Conservation (phyloP, 2,797 vertebrate species). For the Periparus ater region DNA sequence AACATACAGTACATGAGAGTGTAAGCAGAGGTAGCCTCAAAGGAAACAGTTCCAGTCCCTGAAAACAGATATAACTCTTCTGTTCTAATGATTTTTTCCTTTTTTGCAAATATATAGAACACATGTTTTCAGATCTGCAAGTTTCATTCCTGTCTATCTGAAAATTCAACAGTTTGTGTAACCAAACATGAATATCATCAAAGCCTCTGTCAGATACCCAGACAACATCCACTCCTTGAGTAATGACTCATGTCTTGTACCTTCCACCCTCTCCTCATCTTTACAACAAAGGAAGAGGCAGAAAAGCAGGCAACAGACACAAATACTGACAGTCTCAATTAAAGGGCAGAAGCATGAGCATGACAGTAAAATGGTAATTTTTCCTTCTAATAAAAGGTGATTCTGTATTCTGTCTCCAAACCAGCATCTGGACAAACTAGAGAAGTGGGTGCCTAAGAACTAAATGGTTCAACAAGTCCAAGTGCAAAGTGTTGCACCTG, state of each 20-base stretch:
- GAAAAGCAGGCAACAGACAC: not conserved
- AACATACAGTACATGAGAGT: not conserved
- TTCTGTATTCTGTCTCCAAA: not conserved
- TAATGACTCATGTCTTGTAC: not conserved
- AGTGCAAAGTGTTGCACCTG: not conserved
- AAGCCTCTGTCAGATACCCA: constrained; percentile 15
- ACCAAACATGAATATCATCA: not conserved
- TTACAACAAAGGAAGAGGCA: constrained; percentile 12
- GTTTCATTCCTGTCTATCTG: not conserved
- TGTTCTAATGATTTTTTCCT: not conserved
- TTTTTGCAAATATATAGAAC: not conserved
- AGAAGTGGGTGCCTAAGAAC: not conserved
- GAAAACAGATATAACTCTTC: not conserved
- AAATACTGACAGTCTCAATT: not conserved
- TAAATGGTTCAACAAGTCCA: not conserved
- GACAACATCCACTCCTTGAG: not conserved
- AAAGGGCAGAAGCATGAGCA: not conserved
- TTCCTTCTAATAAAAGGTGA: not conserved
- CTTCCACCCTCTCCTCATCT: not conserved
- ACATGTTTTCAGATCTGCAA: not conserved
- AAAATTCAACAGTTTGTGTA: not conserved
- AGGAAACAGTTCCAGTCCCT: not conserved
- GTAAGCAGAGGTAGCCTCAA: not conserved
- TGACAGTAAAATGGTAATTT: not conserved
- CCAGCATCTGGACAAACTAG: not conserved